Conservation (phyloP, 2,888 invertebrate species). For the Acanthococcus lagerstroemiae region DNA sequence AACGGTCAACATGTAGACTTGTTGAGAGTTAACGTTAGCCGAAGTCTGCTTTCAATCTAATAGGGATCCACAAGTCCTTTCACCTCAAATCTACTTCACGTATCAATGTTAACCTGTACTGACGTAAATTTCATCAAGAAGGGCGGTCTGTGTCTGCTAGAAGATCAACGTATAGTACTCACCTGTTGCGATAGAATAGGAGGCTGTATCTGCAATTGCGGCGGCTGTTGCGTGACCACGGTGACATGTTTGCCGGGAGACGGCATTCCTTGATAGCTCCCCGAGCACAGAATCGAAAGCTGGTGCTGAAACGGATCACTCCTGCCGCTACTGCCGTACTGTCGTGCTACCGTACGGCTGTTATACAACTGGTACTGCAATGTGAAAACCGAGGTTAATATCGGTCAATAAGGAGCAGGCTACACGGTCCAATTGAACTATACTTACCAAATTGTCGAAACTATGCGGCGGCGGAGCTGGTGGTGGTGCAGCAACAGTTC, state of each 20-base stretch:
- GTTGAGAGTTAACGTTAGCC: too few species aligned
- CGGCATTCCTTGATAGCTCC: constrained; percentile 69
- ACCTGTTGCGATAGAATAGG: constrained; percentile 66
- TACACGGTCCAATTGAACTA: neutral
- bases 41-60: too few species aligned
- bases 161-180: too few species aligned
- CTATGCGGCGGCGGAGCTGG: constrained; percentile 33
- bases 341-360: constrained; percentile 58
- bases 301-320: constrained; percentile 72
- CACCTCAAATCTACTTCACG: too few species aligned
- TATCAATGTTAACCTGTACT: neutral
- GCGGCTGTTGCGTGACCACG: constrained; percentile 50
- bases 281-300: constrained; percentile 83
- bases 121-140: neutral
- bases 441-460: constrained; percentile 37
- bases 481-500: constrained; percentile 49
- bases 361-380: constrained; percentile 72
- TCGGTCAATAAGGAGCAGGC: neutral
- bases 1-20: too few species aligned
- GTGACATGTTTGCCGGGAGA: constrained; percentile 63
- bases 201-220: constrained; percentile 64
- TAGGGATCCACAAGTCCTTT: too few species aligned
- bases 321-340: constrained; percentile 53
- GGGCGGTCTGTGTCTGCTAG: too few species aligned
- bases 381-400: too few species aligned